phyloP scores from a whole-genome alignment of 2,797 vertebrate species.

The Acrossocheilus wenchowensis region DNA sequence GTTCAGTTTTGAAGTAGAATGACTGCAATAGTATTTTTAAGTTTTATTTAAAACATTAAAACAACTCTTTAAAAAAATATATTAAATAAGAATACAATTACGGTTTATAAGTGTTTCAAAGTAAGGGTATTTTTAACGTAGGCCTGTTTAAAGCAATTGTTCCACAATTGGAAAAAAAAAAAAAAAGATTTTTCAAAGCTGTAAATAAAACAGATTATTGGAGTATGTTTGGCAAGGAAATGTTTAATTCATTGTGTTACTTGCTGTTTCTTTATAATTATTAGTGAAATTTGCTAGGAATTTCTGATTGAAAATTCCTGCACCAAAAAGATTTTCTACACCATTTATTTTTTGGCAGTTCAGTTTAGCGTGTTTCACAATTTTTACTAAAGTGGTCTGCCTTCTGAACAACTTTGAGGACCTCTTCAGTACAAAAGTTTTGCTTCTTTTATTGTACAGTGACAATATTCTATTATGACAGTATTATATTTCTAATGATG shows the following conservation, averaged over 20 bases:
- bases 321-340: not conserved
- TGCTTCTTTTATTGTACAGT: not conserved
- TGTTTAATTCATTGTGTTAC: not conserved
- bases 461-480: not conserved
- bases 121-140: not conserved
- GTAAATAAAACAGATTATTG: not conserved
- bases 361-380: not conserved
- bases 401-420: not conserved
- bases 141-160: not conserved
- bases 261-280: not conserved
- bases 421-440: not conserved
- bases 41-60: not conserved
- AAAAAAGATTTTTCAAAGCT: not conserved
- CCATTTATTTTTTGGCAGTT: not conserved
- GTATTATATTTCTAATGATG: not conserved
- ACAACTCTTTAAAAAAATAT: not conserved
- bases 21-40: not conserved
- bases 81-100: not conserved
- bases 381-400: not conserved
- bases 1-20: not conserved
- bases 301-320: not conserved
- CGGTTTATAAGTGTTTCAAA: not conserved
- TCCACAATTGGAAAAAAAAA: not conserved
- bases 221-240: not conserved
- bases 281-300: not conserved